Evolutionary conservation across 2,888 invertebrate genomes (phyloP), one percentile per base, ranked within the genome.

Genomic region (Galerucella nymphaeae): DNA sequence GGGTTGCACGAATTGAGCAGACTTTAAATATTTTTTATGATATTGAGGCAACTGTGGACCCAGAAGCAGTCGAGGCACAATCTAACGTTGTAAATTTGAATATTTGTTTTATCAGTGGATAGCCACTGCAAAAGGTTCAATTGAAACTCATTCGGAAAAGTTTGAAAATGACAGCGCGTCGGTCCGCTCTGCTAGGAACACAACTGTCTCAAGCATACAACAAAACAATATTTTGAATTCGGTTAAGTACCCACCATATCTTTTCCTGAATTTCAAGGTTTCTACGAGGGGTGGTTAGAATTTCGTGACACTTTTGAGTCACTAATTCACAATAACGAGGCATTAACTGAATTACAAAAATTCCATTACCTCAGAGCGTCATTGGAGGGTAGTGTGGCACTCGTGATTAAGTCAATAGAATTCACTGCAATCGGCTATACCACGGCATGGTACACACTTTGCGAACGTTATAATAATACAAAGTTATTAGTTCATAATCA

Each of bases 281-380:
- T 0, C 41, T 62, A n/a, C 16, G 50, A 64, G 18, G 69, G 64
- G 10, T 73, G 53, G 63, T 18, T 63, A 1, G 58, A 65, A 57
- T 75, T 72, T 42, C 45, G 30, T 5, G 75, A 75, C 14, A 73
- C 41, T 4, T 75, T 67, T 16, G 18, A 57, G 10, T 50, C 64
- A 8, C 9, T 75, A 5, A 73, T 77, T 10, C 71, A 76, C 41
- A 61, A 67, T 11, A 71, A 76, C 58, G 41, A 30, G 5, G 38
- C 4, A 14, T 13, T 73, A 13, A 4, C 38, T 16, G 13, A 13
- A 5, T 64, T 75, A 13, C 75, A 73, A 62, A 75, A 69, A 48
- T 75, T 74, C 18, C 66, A 65, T 41, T 75, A 74, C 53, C 58
- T 74, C 23, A 10, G 74, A n/a, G 57, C 59, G 6, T 66, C 71